Evolutionary conservation across 2,797 vertebrate genomes (phyloP), one percentile per base, ranked within the genome.

Genomic region (Catostomus latipinnis): DNA sequence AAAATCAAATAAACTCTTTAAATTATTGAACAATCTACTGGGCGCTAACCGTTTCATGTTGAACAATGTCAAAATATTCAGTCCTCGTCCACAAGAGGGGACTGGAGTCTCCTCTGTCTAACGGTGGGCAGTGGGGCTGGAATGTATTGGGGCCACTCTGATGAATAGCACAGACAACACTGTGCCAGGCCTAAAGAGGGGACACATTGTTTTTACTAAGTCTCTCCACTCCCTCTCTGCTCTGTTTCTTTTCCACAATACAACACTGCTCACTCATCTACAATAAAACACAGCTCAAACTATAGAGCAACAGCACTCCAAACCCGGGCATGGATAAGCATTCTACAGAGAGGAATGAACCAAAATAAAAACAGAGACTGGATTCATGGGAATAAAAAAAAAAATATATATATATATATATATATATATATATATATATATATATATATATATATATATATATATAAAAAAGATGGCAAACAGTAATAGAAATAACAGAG

Each of bases 121-220:
- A 73, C 62, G 75, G 70, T 63, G 76, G 76, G 74, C 82, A 48
- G 67, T 54, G 72, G 81, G 77, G 67, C 74, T 66, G 16, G 9
- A 75, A 13, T 70, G 81, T 58, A 56, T 34, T 34, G 66, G 65
- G 86, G 68, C 80, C 85, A 85, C 81, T 73, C 86, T 89, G 88
- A 90, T 88, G 73, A 89, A 92, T 89, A 85, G 6, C 48, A 45
- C 58, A 67, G 9, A 11, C 49, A 85, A 86, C 85, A 80, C 80
- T 83, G 86, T 86, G 84, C 81, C 83, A 85, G 80, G 83, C 84
- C 84, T 34, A 16, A 81, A 87, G 78, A 88, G 84, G 76, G 83
- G 72, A 76, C 86, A 88, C 83, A 90, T 87, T 86, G 86, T 91
- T 89, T 88, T 83, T 87, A 89, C 90, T 87, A 80, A 85, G 81